Evolutionary conservation across 2,888 invertebrate genomes (phyloP).

Genomic region (Temnothorax ravouxi): DNA sequence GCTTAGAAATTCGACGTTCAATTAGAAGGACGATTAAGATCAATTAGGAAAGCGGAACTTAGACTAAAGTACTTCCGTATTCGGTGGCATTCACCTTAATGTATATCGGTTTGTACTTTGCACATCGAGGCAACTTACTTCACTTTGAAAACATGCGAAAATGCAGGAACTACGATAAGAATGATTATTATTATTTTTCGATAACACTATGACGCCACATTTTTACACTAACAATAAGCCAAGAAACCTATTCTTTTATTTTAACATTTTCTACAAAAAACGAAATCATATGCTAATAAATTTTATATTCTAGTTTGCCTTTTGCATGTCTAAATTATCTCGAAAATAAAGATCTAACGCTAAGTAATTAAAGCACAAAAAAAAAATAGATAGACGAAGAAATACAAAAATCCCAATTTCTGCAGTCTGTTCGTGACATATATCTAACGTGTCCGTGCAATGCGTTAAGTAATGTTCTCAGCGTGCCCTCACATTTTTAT

Average conservation of each 20-base stretch:
- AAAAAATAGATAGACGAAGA: conserved; percentile 11
- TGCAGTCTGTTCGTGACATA: conserved; percentile 25
- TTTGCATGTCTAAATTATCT: background rate
- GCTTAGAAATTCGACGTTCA: conserved; percentile 53
- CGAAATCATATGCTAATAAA: background rate
- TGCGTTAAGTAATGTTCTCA: conserved; percentile 79
- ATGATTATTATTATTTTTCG: background rate
- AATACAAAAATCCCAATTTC: conserved; percentile 45
- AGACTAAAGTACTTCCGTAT: background rate
- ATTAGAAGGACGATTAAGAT: conserved; percentile 60
- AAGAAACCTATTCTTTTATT: background rate
- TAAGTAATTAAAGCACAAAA: background rate
- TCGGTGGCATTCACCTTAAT: background rate
- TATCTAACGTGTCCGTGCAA: conserved; percentile 40
- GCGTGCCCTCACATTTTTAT: conserved; percentile 78
- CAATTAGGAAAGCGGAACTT: conserved; percentile 57
- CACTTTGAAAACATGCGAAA: background rate
- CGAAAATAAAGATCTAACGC: background rate
- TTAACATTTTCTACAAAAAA: background rate
- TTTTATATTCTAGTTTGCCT: background rate
- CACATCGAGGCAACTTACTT: background rate
- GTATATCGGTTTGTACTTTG: background rate
- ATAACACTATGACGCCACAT: background rate
- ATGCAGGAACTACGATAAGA: background rate
- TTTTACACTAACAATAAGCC: background rate